These are phyloP conservation scores for Actinia equina DNA, from an alignment of 64 coral and sea anemone species.

Conservation along the genomic window DNA sequence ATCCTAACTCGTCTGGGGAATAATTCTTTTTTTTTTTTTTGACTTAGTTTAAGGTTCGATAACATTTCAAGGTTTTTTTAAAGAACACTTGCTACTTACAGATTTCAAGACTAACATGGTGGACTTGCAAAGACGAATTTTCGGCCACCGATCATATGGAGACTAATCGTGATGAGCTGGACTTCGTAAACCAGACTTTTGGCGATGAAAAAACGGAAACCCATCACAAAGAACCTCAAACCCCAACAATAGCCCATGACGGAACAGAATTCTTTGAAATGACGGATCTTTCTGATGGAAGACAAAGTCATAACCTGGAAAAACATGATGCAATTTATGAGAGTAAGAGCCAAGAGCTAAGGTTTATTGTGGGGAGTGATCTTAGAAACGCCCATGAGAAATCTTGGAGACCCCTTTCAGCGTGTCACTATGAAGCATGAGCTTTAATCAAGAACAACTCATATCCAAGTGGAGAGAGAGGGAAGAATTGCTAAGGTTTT, in stretches of 20 bases:
- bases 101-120: conserved; percentile 16
- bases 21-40: too few relatives aligned
- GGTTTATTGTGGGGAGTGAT: too few relatives aligned
- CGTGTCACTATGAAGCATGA: too few relatives aligned
- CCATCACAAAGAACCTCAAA: neutral
- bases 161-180: neutral
- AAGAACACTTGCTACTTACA: neutral
- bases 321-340: neutral
- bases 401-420: too few relatives aligned
- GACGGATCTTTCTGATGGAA: neutral
- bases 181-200: neutral
- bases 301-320: neutral
- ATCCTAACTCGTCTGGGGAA: too few relatives aligned
- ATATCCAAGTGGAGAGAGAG: too few relatives aligned
- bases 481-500: too few relatives aligned
- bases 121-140: neutral
- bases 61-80: too few relatives aligned
- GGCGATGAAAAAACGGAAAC: neutral
- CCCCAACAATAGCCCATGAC: neutral
- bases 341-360: neutral
- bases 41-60: too few relatives aligned
- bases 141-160: neutral
- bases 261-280: neutral
- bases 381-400: too few relatives aligned
- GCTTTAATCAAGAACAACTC: too few relatives aligned